These are phyloP conservation scores for Potorous gilbertii DNA, from an alignment of 2,797 vertebrate genomes.

Conservation along the genomic window DNA sequence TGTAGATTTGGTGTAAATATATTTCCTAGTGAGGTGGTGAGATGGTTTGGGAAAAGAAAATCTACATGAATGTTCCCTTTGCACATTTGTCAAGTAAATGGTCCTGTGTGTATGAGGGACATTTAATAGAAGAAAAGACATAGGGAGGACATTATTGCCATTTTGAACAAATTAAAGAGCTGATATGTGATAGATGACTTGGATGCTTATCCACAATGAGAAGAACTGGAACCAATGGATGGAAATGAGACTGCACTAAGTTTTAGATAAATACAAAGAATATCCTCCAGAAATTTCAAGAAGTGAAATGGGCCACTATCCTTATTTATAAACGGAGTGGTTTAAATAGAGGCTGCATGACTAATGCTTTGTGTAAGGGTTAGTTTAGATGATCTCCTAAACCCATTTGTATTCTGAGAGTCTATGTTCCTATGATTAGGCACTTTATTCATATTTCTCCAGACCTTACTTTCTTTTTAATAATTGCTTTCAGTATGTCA, in stretches of 20 bases:
- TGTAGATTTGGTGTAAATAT: background rate
- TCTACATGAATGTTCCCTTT: background rate
- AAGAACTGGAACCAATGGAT: background rate
- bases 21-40: background rate
- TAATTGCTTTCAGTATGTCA: background rate
- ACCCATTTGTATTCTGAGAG: background rate
- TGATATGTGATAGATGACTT: background rate
- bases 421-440: background rate
- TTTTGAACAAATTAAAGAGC: background rate
- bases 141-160: background rate
- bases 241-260: background rate
- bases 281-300: background rate
- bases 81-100: background rate
- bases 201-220: background rate
- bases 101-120: background rate
- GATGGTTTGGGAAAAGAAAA: background rate
- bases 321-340: background rate
- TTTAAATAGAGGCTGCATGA: background rate
- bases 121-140: background rate
- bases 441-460: background rate
- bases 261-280: background rate
- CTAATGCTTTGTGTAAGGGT: background rate
- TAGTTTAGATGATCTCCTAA: background rate
- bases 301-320: background rate
- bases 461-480: background rate